These are phyloP conservation scores for Salvelinus namaycush DNA, from an alignment of 2,113 vertebrate species.

Conservation along the genomic window DNA sequence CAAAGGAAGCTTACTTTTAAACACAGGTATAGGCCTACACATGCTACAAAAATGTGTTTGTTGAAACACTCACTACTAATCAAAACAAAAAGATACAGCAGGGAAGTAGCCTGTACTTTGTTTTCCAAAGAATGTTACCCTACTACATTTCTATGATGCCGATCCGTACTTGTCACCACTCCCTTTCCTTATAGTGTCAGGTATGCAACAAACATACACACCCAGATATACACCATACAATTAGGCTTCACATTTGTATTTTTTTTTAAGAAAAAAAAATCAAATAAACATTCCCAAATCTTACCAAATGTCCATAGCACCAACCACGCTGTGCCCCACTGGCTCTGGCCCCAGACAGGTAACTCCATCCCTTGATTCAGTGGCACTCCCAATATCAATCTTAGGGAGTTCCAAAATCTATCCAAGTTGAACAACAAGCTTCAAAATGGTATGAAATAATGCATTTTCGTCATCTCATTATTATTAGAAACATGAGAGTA, in stretches of 20 bases:
- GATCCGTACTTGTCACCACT: background rate
- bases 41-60: background rate
- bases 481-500: background rate
- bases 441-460: too few relatives aligned
- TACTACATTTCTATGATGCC: slow-evolving; percentile 48
- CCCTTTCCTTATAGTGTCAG: background rate
- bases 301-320: slow-evolving; percentile 2
- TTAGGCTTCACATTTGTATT: too few relatives aligned
- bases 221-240: background rate
- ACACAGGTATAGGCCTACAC: background rate
- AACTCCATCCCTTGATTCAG: background rate
- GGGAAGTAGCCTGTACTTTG: slow-evolving; percentile 14
- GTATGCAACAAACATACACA: background rate
- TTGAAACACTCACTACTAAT: background rate
- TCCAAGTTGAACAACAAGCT: too few relatives aligned
- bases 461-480: too few relatives aligned
- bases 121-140: slow-evolving; percentile 47
- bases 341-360: background rate
- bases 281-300: background rate
- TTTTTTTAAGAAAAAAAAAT: too few relatives aligned
- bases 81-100: background rate
- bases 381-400: background rate
- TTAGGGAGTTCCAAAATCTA: background rate
- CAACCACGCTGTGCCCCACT: background rate
- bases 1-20: background rate